phyloP scores from a whole-genome alignment of 1,140 invertebrate species.

The Bombus huntii region DNA sequence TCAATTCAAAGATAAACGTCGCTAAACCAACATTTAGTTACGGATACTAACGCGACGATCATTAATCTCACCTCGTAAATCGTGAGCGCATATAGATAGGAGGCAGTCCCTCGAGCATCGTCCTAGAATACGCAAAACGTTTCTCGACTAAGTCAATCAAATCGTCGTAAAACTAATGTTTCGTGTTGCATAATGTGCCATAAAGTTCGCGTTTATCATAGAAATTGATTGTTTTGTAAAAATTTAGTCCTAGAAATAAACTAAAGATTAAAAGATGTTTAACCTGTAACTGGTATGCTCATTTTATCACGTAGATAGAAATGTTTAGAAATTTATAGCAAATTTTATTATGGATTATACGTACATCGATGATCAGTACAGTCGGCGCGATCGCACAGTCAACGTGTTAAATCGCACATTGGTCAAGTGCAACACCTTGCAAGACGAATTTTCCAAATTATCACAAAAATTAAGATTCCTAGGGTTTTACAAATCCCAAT shows the following conservation, averaged over 20 bases:
- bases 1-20: neutral
- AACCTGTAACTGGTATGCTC: neutral
- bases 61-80: constrained; percentile 1
- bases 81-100: neutral
- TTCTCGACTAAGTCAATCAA: constrained; percentile 3
- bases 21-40: neutral
- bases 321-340: too few relatives aligned
- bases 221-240: neutral
- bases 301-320: too few relatives aligned
- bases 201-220: neutral
- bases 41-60: neutral
- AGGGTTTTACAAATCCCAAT: neutral
- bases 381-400: too few relatives aligned
- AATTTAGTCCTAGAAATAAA: neutral
- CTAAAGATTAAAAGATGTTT: neutral
- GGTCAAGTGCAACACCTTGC: too few relatives aligned
- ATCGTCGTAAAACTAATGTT: neutral
- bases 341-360: too few relatives aligned
- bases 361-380: too few relatives aligned
- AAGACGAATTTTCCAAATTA: too few relatives aligned
- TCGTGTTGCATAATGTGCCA: neutral
- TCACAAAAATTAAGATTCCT: neutral
- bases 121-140: neutral
- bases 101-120: neutral
- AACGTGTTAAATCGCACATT: too few relatives aligned